Evolutionary conservation across 2,888 invertebrate genomes (phyloP), one percentile per base, ranked within the genome.

Genomic region (Cerastis rubricosa): DNA sequence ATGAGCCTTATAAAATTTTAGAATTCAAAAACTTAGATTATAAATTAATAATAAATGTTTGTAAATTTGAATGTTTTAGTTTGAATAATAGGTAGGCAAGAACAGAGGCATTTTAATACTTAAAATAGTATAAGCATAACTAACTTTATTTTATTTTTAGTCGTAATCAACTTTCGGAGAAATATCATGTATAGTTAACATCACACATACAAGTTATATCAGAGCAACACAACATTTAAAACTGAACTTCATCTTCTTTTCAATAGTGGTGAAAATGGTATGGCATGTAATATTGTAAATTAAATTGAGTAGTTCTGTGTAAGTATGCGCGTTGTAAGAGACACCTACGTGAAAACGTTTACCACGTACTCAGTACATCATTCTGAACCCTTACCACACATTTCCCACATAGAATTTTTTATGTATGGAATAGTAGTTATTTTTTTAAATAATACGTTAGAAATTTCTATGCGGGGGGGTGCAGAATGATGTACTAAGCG

Each of bases 21-120:
- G 87, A 92, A 76, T 85, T 85, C 40, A n/a, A 80, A 61, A 80
- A 87, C 64, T 71, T 64, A 47, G 43, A 90, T 79, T 88, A 78
- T 86, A 94, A 93, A 80, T 61, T 96, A 29, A 89, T 96, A 74
- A 84, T 94, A 2, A 96, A 96, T 93, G 94, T 95, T 59, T 92
- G 91, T 87, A 97, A 95, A 85, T 96, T 94, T 93, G 94, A 96
- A 88, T 92, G 91, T 91, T 73, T 89, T 25, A 35, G 61, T 54
- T 76, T 89, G 4, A 84, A 84, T 35, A 70, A 80, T n/a, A 61
- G 14, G 22, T 78, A 66, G 25, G 22, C 6, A 35, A 63, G 7
- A 61, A 22, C n/a, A 29, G 6, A 2, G 5, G 25, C 5, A 35
- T 61, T 61, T 66, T 9, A 49, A 59, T 35, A 72, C 9, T n/a